phyloP scores from a whole-genome alignment of 2,797 vertebrate species.

The Scyliorhinus canicula region DNA sequence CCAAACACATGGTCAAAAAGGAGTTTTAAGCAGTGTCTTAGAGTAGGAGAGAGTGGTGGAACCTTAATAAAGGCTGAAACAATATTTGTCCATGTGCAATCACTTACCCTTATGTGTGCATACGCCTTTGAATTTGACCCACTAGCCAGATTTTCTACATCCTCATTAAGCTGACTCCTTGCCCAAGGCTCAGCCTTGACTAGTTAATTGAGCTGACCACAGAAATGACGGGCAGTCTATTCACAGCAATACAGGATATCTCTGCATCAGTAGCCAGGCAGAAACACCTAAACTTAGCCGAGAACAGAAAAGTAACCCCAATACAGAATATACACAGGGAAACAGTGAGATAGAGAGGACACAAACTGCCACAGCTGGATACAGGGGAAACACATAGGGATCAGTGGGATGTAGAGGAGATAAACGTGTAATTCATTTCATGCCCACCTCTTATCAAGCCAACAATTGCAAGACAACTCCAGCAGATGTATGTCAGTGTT shows the following conservation, averaged over 20 bases:
- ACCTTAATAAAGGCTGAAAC: not conserved
- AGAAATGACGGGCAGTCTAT: not conserved
- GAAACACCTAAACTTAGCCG: not conserved
- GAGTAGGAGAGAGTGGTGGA: not conserved
- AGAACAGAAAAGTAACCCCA: not conserved
- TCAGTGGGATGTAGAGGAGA: not conserved
- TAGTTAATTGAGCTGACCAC: not conserved
- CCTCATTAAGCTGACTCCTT: not conserved
- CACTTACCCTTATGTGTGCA: not conserved
- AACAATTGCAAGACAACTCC: not conserved
- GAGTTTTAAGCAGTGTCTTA: no score
- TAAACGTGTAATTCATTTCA: not conserved
- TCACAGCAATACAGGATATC: not conserved
- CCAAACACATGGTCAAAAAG: not conserved
- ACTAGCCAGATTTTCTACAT: not conserved
- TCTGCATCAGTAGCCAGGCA: not conserved
- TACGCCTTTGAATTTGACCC: not conserved
- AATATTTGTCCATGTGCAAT: conserved; percentile 13
- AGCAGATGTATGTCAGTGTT: not conserved
- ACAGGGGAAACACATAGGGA: not conserved
- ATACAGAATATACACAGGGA: not conserved
- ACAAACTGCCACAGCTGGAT: not conserved
- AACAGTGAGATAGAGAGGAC: not conserved
- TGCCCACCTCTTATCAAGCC: not conserved
- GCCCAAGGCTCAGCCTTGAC: not conserved